Conservation (phyloP, 2,888 invertebrate genomes). For the Patella depressa region DNA sequence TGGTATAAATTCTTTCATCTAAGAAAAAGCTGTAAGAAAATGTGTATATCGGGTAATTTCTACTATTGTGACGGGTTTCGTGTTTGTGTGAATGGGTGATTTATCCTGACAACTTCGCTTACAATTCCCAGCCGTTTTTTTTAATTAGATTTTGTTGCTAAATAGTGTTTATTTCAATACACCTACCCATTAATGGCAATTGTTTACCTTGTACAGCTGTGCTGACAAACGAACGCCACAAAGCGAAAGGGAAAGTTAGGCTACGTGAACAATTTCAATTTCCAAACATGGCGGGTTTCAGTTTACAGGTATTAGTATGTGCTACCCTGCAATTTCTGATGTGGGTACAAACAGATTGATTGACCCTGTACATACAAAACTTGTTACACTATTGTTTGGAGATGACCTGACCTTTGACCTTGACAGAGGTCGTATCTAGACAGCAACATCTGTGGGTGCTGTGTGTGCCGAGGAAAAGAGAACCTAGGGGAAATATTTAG, state of each 20-base stretch:
- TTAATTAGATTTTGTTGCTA: background rate
- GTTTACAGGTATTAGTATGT: conserved; percentile 9
- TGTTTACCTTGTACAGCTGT: conserved; percentile 5
- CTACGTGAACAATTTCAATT: conserved; percentile 7
- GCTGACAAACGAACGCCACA: conserved; percentile 5
- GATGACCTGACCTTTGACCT: conserved; percentile 12
- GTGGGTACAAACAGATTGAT: conserved; percentile 1
- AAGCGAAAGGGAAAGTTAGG: conserved; percentile 1
- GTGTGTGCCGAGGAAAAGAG: conserved; percentile 9
- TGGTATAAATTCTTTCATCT: no score
- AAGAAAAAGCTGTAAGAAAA: no score
- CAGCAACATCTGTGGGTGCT: conserved; percentile 19
- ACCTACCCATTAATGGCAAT: background rate
- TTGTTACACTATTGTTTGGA: conserved; percentile 25
- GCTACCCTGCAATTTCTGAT: conserved; percentile 10
- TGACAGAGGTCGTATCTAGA: background rate
- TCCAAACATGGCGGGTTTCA: background rate
- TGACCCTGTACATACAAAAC: conserved; percentile 12
- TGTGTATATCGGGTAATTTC: no score
- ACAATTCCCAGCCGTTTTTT: no score
- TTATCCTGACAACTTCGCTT: no score
- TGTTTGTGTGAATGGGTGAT: no score
- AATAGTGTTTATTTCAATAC: conserved; percentile 4
- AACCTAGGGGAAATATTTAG: conserved; percentile 20
- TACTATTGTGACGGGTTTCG: no score